Percentiles rank a stretch among this genome's conserved stretches.
Evolutionary conservation across 2,797 vertebrate species (phyloP).

Genomic region (Coregonus suidteri): DNA sequence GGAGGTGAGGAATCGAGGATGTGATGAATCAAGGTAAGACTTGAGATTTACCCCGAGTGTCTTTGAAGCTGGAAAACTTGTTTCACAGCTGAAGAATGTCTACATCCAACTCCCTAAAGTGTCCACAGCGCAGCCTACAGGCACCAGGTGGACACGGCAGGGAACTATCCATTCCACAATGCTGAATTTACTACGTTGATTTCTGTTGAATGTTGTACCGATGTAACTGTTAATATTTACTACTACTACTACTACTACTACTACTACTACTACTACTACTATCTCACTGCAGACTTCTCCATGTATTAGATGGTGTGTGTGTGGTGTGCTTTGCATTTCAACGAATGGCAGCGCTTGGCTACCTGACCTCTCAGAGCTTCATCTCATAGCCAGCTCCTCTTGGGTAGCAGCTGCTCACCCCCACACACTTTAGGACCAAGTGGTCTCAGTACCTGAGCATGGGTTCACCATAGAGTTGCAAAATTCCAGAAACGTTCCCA

Average conservation of each 20-base stretch:
- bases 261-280: conserved; percentile 52
- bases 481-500: not conserved
- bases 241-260: conserved; percentile 50
- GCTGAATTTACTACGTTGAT: conserved; percentile 51
- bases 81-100: conserved; percentile 72
- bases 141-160: conserved; percentile 28
- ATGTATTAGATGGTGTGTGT: conserved; percentile 49
- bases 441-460: conserved; percentile 32
- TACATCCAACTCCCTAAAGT: conserved; percentile 33
- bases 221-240: conserved; percentile 59
- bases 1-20: not conserved
- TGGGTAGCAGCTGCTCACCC: not conserved
- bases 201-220: conserved; percentile 67
- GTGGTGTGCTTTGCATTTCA: conserved; percentile 62
- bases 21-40: not conserved
- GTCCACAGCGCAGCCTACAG: conserved; percentile 8
- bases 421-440: conserved; percentile 20
- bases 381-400: conserved; percentile 27
- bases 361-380: conserved; percentile 47
- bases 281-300: conserved; percentile 65
- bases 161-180: conserved; percentile 47
- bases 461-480: not conserved
- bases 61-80: conserved; percentile 52
- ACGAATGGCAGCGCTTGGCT: conserved; percentile 48
- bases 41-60: not conserved